A percentile compares a stretch with the other conserved stretches of the same genome.
Conservation (phyloP, 2,888 invertebrate species). For the Cerceris rybyensis region DNA sequence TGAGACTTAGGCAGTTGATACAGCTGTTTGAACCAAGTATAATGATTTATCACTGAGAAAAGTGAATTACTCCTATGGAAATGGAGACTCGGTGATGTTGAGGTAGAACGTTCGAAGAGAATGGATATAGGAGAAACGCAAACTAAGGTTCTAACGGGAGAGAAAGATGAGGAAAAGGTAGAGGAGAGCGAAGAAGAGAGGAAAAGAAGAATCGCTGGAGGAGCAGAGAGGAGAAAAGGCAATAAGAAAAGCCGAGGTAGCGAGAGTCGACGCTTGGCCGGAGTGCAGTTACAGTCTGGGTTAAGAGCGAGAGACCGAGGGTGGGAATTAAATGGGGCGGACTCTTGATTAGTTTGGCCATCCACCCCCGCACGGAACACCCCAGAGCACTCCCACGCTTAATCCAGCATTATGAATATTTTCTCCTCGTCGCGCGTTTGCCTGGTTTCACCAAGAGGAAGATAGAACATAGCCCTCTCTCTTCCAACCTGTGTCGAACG, state of each 20-base stretch:
- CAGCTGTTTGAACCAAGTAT: no score
- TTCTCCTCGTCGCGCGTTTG: conserved; percentile 62
- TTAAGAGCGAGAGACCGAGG: conserved; percentile 58
- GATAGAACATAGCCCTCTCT: background rate
- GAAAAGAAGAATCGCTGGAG: conserved; percentile 10
- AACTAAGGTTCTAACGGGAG: background rate
- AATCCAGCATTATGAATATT: conserved; percentile 81
- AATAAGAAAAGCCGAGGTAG: conserved; percentile 55
- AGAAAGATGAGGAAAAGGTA: background rate
- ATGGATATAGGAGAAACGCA: background rate
- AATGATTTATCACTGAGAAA: no score
- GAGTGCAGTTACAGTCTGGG: conserved; percentile 34
- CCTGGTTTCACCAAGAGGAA: background rate
- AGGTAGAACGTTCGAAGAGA: no score
- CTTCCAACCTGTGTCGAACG: background rate
- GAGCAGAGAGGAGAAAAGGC: conserved; percentile 12
- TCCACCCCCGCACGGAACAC: conserved; percentile 61
- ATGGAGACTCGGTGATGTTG: no score
- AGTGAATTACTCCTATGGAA: no score
- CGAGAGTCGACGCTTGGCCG: conserved; percentile 37
- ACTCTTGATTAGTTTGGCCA: conserved; percentile 78
- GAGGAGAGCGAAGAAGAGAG: conserved; percentile 8
- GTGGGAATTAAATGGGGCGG: conserved; percentile 77
- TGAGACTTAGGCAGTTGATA: no score
- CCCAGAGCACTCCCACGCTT: conserved; percentile 70